Percentiles rank a stretch among this genome's conserved stretches.
Conservation (phyloP, 1,140 invertebrate genomes). For the Gonioctena quinquepunctata region DNA sequence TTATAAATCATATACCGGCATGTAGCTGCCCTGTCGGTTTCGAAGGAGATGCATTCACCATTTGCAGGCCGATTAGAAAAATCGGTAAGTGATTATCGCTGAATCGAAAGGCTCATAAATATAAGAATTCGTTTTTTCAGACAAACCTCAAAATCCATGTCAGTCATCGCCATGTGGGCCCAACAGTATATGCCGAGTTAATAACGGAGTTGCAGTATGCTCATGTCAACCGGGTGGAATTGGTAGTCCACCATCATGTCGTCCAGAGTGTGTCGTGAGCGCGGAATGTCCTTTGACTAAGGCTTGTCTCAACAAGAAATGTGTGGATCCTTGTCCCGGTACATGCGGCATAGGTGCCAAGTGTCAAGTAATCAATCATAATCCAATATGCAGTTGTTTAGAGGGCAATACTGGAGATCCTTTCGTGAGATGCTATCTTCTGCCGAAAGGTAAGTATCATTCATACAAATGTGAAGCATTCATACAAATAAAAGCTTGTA, state of each 20-base stretch:
- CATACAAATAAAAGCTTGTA: too few relatives aligned
- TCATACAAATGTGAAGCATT: not conserved
- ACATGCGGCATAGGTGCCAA: slow-evolving; percentile 74
- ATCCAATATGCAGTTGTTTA: slow-evolving; percentile 75
- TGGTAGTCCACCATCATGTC: slow-evolving; percentile 74
- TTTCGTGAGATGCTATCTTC: slow-evolving; percentile 64
- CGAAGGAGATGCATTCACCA: slow-evolving; percentile 72
- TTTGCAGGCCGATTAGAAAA: slow-evolving; percentile 58
- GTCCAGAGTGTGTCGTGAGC: slow-evolving; percentile 75
- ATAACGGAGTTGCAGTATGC: slow-evolving; percentile 74
- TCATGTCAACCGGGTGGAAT: slow-evolving; percentile 70
- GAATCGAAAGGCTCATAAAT: not conserved
- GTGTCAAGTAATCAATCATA: slow-evolving; percentile 76
- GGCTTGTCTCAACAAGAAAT: slow-evolving; percentile 72
- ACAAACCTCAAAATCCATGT: slow-evolving; percentile 51
- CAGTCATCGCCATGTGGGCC: slow-evolving; percentile 66
- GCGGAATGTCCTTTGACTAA: slow-evolving; percentile 70
- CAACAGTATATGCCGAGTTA: slow-evolving; percentile 68
- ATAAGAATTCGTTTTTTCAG: slow-evolving; percentile 1
- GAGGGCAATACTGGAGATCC: slow-evolving; percentile 73
- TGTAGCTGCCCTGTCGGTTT: slow-evolving; percentile 71
- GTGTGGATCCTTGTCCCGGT: slow-evolving; percentile 71
- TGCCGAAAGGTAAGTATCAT: slow-evolving; percentile 31
- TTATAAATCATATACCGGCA: slow-evolving; percentile 75
- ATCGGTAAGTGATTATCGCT: not conserved